phyloP scores from a whole-genome alignment of 1,140 invertebrate genomes.

The Solenopsis invicta region DNA sequence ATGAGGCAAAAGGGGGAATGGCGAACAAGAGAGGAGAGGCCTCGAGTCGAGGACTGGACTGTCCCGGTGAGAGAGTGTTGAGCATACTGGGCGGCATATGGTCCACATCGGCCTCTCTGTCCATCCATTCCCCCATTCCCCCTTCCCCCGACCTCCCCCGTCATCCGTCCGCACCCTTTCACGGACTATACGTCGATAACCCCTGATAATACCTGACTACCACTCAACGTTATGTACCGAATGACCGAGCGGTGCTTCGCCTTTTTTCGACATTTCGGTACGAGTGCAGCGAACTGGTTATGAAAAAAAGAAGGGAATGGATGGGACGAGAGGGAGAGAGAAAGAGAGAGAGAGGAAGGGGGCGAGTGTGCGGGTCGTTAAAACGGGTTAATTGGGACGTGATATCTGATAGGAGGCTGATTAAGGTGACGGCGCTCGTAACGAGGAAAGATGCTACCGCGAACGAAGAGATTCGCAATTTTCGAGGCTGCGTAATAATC shows the following conservation, averaged over 20 bases:
- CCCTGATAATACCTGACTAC: conserved; percentile 80
- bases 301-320: conserved; percentile 39
- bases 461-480: neutral
- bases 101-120: conserved; percentile 74
- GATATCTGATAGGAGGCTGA: conserved; percentile 56
- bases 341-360: neutral
- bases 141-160: conserved; percentile 12
- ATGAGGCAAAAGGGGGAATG: conserved; percentile 30
- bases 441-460: conserved; percentile 30
- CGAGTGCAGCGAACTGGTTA: conserved; percentile 50
- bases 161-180: conserved; percentile 57
- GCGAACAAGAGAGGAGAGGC: conserved; percentile 53
- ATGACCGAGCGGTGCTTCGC: conserved; percentile 58
- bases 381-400: conserved; percentile 61
- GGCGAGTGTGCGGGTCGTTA: conserved; percentile 23
- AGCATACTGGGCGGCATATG: conserved; percentile 85
- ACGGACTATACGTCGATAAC: conserved; percentile 77
- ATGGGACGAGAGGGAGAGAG: neutral
- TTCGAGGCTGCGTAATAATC: neutral
- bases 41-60: conserved; percentile 75
- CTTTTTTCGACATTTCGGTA: conserved; percentile 50
- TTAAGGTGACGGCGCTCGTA: conserved; percentile 54
- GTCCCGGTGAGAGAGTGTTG: conserved; percentile 82
- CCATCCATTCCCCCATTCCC: conserved; percentile 52
- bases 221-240: conserved; percentile 62